Evolutionary conservation across 2,797 vertebrate species (phyloP).

Genomic region (Phaenicophaeus curvirostris): DNA sequence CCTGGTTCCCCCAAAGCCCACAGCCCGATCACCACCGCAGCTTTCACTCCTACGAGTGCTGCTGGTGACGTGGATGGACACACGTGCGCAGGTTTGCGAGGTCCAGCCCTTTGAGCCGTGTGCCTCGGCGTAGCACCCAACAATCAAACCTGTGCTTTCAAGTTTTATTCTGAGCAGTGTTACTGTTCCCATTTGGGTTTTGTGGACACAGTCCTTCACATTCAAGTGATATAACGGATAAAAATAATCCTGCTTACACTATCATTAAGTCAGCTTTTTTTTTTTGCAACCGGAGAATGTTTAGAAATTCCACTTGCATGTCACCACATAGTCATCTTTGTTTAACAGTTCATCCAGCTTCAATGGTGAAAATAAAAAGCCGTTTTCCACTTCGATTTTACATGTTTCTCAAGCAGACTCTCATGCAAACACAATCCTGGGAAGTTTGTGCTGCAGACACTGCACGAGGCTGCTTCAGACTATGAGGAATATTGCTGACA

Average conservation of each 20-base stretch:
- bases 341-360: slow-evolving; percentile 3
- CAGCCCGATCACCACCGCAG: not conserved
- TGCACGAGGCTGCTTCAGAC: not conserved
- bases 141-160: rapidly evolving
- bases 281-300: not conserved
- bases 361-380: slow-evolving; percentile 21
- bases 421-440: not conserved
- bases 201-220: not conserved
- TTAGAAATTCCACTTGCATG: not conserved
- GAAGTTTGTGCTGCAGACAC: not conserved
- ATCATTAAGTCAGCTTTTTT: not conserved
- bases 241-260: not conserved
- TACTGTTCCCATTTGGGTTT: not conserved
- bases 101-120: rapidly evolving
- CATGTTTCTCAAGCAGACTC: not conserved
- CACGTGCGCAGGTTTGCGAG: rapidly evolving
- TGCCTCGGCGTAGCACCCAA: not conserved
- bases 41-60: not conserved
- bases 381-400: not conserved
- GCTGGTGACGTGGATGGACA: not conserved
- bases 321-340: not conserved
- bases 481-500: not conserved
- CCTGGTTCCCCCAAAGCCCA: not conserved
- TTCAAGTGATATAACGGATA: not conserved
- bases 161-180: not conserved